phyloP scores from a whole-genome alignment of 2,113 vertebrate genomes.

The Trichomycterus rosablanca region DNA sequence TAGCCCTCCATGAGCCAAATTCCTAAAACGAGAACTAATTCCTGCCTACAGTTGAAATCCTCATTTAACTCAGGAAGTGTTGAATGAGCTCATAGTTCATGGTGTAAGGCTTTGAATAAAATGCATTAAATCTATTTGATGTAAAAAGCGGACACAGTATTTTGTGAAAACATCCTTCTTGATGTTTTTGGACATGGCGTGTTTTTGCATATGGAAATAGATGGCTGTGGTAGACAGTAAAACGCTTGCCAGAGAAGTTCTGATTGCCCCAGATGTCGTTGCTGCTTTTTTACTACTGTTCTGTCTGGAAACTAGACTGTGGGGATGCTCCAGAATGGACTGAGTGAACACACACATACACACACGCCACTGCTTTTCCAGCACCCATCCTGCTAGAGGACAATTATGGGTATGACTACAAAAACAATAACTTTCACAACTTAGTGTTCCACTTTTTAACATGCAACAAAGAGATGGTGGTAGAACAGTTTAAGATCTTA shows the following conservation, averaged over 20 bases:
- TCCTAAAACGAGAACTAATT: constrained; percentile 29
- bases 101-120: constrained; percentile 24
- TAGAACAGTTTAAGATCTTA: too few species aligned
- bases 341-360: constrained; percentile 20
- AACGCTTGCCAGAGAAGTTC: constrained; percentile 44
- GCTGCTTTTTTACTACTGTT: constrained; percentile 42
- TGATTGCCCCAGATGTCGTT: constrained; percentile 50
- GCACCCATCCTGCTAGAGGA: constrained; percentile 42
- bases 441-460: constrained; percentile 30
- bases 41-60: constrained; percentile 20
- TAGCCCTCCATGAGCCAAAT: constrained; percentile 17
- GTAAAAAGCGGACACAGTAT: constrained; percentile 24
- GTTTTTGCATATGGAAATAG: constrained; percentile 39
- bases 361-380: not conserved
- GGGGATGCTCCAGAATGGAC: constrained; percentile 40
- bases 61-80: constrained; percentile 26
- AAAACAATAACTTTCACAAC: constrained; percentile 46
- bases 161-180: constrained; percentile 33
- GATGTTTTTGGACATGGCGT: constrained; percentile 36
- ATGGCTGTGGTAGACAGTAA: constrained; percentile 43
- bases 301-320: constrained; percentile 46
- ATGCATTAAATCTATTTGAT: constrained; percentile 21
- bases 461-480: too few species aligned
- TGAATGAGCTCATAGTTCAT: constrained; percentile 26
- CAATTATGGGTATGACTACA: constrained; percentile 33